phyloP scores from a whole-genome alignment of 2,113 vertebrate species.

The Podarcis cretensis region DNA sequence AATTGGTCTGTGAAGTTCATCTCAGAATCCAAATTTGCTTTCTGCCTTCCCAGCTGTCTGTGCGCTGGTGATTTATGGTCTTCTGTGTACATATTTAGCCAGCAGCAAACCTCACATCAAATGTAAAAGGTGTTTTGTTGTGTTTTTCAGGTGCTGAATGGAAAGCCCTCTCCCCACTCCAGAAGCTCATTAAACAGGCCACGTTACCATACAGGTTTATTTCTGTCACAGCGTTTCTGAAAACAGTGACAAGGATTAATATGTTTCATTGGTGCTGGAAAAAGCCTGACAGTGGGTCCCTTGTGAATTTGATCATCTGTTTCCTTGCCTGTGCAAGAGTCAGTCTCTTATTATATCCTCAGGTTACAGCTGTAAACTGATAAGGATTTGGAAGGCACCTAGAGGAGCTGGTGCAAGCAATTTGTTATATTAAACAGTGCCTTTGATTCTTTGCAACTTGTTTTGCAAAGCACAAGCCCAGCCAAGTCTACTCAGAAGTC shows the following conservation, averaged over 20 bases:
- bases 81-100: conserved; percentile 89
- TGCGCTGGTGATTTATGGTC: conserved; percentile 86
- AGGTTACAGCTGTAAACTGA: conserved; percentile 89
- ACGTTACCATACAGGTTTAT: conserved; percentile 88
- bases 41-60: conserved; percentile 88
- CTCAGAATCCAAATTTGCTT: conserved; percentile 89
- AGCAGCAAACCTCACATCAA: conserved; percentile 88
- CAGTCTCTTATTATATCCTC: conserved; percentile 87
- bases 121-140: conserved; percentile 90
- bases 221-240: conserved; percentile 85
- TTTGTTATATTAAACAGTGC: conserved; percentile 79
- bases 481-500: too few species aligned
- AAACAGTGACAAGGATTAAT: conserved; percentile 95
- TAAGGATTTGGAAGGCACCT: conserved; percentile 83
- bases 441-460: conserved; percentile 76
- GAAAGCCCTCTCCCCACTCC: conserved; percentile 78
- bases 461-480: conserved; percentile 48
- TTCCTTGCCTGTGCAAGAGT: conserved; percentile 82
- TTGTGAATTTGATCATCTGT: conserved; percentile 93
- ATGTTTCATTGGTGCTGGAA: conserved; percentile 86
- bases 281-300: conserved; percentile 83
- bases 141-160: conserved; percentile 87
- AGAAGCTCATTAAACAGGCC: conserved; percentile 88
- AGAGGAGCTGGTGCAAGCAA: conserved; percentile 69
- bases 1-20: conserved; percentile 96